These are phyloP conservation scores for Rosalia funebris DNA, from an alignment of 2,888 invertebrate species.

Conservation along the genomic window DNA sequence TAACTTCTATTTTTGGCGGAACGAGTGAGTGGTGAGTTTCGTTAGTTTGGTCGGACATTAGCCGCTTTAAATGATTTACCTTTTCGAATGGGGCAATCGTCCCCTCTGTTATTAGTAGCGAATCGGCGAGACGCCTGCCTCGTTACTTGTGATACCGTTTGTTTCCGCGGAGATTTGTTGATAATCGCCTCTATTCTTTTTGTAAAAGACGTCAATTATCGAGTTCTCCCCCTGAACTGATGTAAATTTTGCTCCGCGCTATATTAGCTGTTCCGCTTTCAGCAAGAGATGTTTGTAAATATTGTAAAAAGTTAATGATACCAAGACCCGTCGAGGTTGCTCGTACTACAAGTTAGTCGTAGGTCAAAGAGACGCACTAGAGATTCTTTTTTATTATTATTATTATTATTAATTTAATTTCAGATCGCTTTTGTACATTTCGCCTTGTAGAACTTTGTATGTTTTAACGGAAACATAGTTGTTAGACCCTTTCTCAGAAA, in stretches of 20 bases:
- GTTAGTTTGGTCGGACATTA: too few relatives aligned
- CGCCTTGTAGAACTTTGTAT: conserved; percentile 43
- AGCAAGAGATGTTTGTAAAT: conserved; percentile 37
- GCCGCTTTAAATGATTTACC: too few relatives aligned
- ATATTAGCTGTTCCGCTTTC: conserved; percentile 31
- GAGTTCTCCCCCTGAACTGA: conserved; percentile 40
- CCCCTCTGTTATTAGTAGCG: conserved; percentile 1
- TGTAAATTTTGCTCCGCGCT: conserved; percentile 43
- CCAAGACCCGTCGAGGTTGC: conserved; percentile 33
- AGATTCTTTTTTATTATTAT: conserved; percentile 31
- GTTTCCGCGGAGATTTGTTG: conserved; percentile 19
- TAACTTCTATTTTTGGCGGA: too few relatives aligned
- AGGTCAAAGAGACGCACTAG: conserved; percentile 29
- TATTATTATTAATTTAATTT: conserved; percentile 14
- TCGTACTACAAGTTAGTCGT: conserved; percentile 38
- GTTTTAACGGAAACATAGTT: conserved; percentile 46
- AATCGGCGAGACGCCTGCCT: conserved; percentile 22
- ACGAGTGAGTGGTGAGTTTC: too few relatives aligned
- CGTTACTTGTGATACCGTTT: conserved; percentile 28
- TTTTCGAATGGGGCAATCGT: too few relatives aligned
- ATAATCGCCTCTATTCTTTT: conserved; percentile 34
- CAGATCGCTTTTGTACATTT: conserved; percentile 46
- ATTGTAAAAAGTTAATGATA: conserved; percentile 31
- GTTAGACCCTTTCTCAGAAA: conserved; percentile 53
- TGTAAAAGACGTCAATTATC: conserved; percentile 42